phyloP scores from a whole-genome alignment of 1,140 invertebrate genomes.

The Drosophila melanogaster region Release_6_plus_ISO1_MT NT_033777.3:30183001-30183500 shows the following conservation, averaged over 20 bases:
- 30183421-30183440: neutral
- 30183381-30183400: slow-evolving; percentile 1
- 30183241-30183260: no score
- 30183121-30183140: no score
- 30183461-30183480: neutral
- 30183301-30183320: no score
- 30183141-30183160: neutral
- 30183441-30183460: slow-evolving; percentile 4
- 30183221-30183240: no score
- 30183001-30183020: no score
- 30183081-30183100: neutral
- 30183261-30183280: no score
- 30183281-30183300: no score
- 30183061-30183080: neutral
- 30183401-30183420: neutral
- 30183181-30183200: neutral
- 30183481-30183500: slow-evolving; percentile 15
- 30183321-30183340: no score
- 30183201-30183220: neutral
- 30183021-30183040: slow-evolving; percentile 3
- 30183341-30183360: no score
- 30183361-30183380: neutral
- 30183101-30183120: no score
- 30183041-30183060: neutral
- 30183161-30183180: neutral